Base-by-base conservation (phyloP, 2,888 invertebrate species). In the Falcaria lacertinaria region DNA sequence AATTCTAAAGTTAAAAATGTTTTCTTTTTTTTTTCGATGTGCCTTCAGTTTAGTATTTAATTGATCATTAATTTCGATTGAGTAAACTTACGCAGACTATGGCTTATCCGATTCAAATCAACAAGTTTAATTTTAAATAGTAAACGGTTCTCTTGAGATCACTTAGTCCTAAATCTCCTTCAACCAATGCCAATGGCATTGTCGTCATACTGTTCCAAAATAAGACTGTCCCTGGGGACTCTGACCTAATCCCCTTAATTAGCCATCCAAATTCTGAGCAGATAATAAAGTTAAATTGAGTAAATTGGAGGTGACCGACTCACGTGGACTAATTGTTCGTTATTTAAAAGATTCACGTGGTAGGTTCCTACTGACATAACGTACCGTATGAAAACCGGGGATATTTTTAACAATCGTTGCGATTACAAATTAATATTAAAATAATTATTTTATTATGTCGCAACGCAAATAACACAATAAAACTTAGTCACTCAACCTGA, bases 201-300 rank as follows among this genome's bases (percentile, higher is more conserved):
- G 55, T 51, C 52, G 53, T 56, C 55, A 58, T 52, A 52, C 48
- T 44, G 57, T 50, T 53, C 55, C 64, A 64, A 63, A 69, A 66
- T 52, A 64, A 74, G 68, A 55, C 69, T 43, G 54, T 62, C 69
- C 67, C 49, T 47, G 58, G 58, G 69, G 58, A 64, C 59, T 52
- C 52, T 54, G 54, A 52, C 35, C 67, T 59, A 63, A 67, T 61
- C 70, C 72, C 64, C 66, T 68, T 74, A 80, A 79, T 79, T 78
- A 76, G 60, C 67, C 60, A 57, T 69, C 70, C 64, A 49, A 76
- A 73, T 74, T 72, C 67, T 61, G 52, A 62, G 58, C 60, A 74
- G 65, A 74, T 75, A 73, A 80, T 78, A 75, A 80, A 80, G 69
- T 75, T 75, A 76, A 80, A 82, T 80, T 78, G 75, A 69, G 72